phyloP scores from a whole-genome alignment of 2,888 invertebrate genomes.

The Leptopterna dolabrata region DNA sequence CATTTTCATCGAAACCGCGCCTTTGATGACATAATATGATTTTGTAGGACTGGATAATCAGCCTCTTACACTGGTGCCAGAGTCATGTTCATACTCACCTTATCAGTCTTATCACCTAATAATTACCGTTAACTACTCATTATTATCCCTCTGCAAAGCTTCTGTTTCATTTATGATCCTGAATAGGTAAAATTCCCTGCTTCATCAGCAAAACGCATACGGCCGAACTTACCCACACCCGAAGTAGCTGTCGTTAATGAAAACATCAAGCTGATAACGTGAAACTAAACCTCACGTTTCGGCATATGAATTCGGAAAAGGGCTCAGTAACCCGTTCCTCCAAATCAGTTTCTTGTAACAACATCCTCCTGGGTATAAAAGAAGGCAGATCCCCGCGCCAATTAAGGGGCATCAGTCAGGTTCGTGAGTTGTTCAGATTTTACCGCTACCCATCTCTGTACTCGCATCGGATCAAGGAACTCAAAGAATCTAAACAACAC shows the following conservation, averaged over 20 bases:
- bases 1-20: too few species aligned
- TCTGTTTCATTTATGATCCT: too few species aligned
- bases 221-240: too few species aligned
- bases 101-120: too few species aligned
- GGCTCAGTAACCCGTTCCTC: neutral
- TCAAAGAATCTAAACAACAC: neutral
- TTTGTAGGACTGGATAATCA: too few species aligned
- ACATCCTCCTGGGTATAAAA: neutral
- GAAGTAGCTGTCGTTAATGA: neutral
- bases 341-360: neutral
- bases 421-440: neutral
- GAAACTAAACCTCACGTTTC: neutral
- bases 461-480: neutral
- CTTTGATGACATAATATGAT: too few species aligned
- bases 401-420: neutral
- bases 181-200: too few species aligned
- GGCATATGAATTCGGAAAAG: neutral
- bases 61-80: too few species aligned
- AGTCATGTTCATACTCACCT: too few species aligned
- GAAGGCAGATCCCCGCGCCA: neutral
- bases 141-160: too few species aligned
- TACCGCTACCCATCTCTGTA: neutral
- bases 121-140: too few species aligned
- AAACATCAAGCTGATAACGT: neutral
- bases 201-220: too few species aligned